Conservation (phyloP, 1,140 invertebrate genomes). For the Bombus terrestris region DNA sequence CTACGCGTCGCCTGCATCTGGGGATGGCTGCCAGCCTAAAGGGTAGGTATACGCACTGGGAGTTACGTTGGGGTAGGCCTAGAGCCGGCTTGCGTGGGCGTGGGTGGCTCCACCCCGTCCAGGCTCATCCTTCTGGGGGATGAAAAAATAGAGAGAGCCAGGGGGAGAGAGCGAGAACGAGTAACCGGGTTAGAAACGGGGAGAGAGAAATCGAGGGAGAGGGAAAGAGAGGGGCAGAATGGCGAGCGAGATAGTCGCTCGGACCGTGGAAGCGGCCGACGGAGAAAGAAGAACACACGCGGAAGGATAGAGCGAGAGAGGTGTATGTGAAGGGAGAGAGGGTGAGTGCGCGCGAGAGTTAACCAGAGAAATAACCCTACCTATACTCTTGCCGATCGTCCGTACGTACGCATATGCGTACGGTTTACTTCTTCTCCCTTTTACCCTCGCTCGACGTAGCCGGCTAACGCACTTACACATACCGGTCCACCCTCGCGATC, state of each 20-base stretch:
- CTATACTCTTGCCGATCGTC: conserved; percentile 52
- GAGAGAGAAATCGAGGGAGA: conserved; percentile 20
- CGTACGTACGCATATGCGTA: conserved; percentile 54
- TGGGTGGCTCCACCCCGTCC: conserved; percentile 79
- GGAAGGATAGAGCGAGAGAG: background rate
- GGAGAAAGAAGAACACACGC: conserved; percentile 25
- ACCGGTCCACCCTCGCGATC: conserved; percentile 53
- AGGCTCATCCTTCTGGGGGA: conserved; percentile 76
- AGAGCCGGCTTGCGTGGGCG: conserved; percentile 78
- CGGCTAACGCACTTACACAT: conserved; percentile 44
- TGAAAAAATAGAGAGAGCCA: conserved; percentile 66
- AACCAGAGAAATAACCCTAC: conserved; percentile 62
- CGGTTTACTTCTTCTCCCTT: conserved; percentile 55
- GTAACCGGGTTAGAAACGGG: conserved; percentile 47
- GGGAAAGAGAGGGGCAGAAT: background rate
- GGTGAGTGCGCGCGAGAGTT: conserved; percentile 13
- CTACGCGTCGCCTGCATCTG: conserved; percentile 70
- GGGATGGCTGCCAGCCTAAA: conserved; percentile 71
- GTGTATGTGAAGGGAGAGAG: background rate
- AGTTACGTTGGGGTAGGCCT: conserved; percentile 79
- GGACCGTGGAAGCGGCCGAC: background rate
- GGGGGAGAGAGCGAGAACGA: conserved; percentile 42
- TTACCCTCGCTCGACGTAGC: conserved; percentile 16
- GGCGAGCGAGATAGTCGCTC: background rate
- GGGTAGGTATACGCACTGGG: conserved; percentile 71